Conservation (phyloP, 2,888 invertebrate genomes). For the Punctoribates punctum region DNA sequence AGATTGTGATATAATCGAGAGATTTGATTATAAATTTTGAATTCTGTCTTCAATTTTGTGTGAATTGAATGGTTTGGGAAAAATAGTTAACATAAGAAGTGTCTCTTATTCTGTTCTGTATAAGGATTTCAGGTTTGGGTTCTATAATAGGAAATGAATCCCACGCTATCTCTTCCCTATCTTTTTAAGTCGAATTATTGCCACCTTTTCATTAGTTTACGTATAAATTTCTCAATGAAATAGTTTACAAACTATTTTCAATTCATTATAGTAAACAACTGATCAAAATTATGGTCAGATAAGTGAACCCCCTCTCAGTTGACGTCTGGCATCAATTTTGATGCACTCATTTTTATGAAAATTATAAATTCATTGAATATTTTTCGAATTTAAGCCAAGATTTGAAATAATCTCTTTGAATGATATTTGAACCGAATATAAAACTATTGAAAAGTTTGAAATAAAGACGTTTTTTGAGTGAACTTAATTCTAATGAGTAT, state of each 20-base stretch:
- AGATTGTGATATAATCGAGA: no score
- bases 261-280: no score
- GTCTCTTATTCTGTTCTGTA: not conserved
- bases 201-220: no score
- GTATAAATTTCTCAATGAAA: no score
- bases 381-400: not conserved
- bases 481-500: no score
- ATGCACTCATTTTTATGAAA: not conserved
- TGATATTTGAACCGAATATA: not conserved
- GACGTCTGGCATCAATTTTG: no score
- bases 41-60: no score
- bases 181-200: not conserved
- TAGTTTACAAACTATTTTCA: no score
- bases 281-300: no score
- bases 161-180: slow-evolving; percentile 12
- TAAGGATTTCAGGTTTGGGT: not conserved
- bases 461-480: no score
- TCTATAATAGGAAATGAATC: slow-evolving; percentile 28
- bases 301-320: no score
- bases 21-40: no score
- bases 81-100: not conserved
- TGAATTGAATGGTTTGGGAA: not conserved
- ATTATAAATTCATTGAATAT: not conserved
- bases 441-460: not conserved
- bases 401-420: not conserved